Evolutionary conservation across 2,888 invertebrate species (phyloP).

Genomic region (Macrosiphum euphorbiae): DNA sequence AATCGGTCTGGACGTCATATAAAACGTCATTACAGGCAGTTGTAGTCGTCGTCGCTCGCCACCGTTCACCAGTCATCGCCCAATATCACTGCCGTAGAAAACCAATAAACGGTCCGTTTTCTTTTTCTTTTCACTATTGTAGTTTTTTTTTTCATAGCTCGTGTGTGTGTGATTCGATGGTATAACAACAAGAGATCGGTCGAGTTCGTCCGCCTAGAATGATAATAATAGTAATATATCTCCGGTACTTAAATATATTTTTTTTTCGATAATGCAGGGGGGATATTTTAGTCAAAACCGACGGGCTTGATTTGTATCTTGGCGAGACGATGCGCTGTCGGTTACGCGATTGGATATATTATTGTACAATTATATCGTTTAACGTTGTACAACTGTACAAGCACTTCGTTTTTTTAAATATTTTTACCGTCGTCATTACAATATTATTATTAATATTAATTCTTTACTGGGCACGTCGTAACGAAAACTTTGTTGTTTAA

Average conservation of each 20-base stretch:
- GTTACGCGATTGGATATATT: neutral
- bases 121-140: neutral
- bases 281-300: neutral
- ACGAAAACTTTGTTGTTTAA: neutral
- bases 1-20: neutral
- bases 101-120: neutral
- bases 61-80: neutral
- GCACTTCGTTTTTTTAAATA: neutral
- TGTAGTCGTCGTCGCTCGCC: neutral
- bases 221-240: neutral
- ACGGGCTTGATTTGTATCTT: neutral
- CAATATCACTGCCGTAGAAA: neutral
- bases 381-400: too few species aligned
- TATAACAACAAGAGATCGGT: neutral
- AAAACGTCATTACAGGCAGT: neutral
- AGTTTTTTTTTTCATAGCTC: neutral
- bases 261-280: neutral
- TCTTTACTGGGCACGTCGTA: neutral
- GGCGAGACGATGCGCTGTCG: neutral
- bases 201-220: neutral
- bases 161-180: neutral
- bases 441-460: constrained; percentile 31
- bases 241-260: neutral
- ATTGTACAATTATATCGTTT: neutral
- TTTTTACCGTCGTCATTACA: neutral